Conservation (phyloP, 2,113 vertebrate genomes). For the Paramisgurnus dabryanus region DNA sequence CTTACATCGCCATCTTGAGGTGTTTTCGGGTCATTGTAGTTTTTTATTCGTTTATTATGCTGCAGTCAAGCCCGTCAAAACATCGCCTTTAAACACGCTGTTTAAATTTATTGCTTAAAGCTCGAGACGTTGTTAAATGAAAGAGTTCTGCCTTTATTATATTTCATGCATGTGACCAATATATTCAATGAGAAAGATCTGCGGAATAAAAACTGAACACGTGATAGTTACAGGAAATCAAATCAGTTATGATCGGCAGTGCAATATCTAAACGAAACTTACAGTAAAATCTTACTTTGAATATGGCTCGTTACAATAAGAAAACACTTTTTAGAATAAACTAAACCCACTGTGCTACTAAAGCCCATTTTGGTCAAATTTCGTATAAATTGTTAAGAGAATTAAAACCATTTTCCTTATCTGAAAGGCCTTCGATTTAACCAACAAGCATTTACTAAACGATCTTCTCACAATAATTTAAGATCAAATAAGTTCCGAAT, state of each 20-base stretch:
- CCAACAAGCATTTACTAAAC: background rate
- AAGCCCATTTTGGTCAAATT: background rate
- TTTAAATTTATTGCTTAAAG: background rate
- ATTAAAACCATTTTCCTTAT: background rate
- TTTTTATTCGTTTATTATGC: background rate
- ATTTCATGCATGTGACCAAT: background rate
- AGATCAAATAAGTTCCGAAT: too few species aligned
- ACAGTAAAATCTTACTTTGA: background rate
- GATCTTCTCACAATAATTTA: too few species aligned
- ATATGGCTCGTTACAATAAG: background rate
- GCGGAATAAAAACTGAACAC: conserved; percentile 26
- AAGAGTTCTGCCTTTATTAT: background rate
- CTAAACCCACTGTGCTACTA: background rate
- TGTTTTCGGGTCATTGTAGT: background rate
- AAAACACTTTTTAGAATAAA: background rate
- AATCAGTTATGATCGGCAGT: conserved; percentile 38
- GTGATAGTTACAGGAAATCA: conserved; percentile 54
- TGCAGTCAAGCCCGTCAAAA: conserved; percentile 22
- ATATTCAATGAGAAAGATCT: background rate
- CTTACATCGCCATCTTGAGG: conserved; percentile 42
- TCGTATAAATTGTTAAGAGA: background rate
- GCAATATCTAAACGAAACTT: background rate
- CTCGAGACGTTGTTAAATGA: background rate
- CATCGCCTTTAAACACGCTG: background rate
- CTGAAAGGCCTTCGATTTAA: background rate